Base-by-base conservation (phyloP, 2,797 vertebrate species). In the Pelodytes ibericus region DNA sequence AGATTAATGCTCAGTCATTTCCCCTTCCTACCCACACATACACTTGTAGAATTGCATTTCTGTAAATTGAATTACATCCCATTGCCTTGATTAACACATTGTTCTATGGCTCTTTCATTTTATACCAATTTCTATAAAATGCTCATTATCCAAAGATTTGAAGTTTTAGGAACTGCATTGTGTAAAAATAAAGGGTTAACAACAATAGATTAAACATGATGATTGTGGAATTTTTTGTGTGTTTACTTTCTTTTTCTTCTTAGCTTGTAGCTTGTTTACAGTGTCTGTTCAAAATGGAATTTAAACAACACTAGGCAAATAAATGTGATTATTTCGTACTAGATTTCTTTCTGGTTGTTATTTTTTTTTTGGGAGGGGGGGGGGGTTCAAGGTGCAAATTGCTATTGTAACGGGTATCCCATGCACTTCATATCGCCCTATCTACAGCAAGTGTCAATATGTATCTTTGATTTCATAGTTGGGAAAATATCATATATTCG, bases 231-330 rank as follows among this genome's bases (percentile, higher is more conserved):
- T 61, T 61, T 61, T 31, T 61, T 18, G 26, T 61, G 4, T 2
- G 15, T 47, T n/a, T 47, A 15, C 18, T 3, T 47, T n/a, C 20
- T 24, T 20, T 11, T 13, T 36, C 22, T 24, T n/a, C 22, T 62
- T 62, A 62, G 60, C 31, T 62, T 53, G 49, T 53, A 22, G 49
- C n/a, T 49, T 15, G 5, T 49, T 9, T 58, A 60, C 6, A 6
- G 39, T 62, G 60, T 62, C 22, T 62, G 60, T 39, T 53, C 16
- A 62, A 10, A 62, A 9, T 36, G 39, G 22, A 22, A n/a, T 36
- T 24, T n/a, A 60, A 18, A 18, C 13, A 33, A 18, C 22, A n/a
- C 18, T 13, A 22, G 30, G n/a, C 60, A 36, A 62, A 62, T 36
- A 62, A 62, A 62, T 24, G 31, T 62, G 20, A 36, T 36, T 7